phyloP scores from a whole-genome alignment of 1,140 invertebrate species.

The Drosophila grimshawi region DNA sequence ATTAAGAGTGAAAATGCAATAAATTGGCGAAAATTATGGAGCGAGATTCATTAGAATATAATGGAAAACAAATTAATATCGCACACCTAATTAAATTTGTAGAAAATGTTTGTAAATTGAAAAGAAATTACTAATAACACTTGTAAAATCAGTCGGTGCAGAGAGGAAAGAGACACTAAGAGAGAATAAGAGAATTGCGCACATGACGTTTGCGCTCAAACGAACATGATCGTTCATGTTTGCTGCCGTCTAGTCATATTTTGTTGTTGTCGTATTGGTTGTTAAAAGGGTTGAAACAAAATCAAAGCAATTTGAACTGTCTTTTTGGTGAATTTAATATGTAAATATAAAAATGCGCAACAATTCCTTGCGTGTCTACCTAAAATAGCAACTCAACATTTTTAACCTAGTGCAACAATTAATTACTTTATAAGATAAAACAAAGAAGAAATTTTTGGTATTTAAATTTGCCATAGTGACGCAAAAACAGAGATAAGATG shows the following conservation, averaged over 20 bases:
- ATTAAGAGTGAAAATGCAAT: neutral
- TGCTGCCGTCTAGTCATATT: neutral
- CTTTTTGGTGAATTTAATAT: neutral
- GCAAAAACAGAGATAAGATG: neutral
- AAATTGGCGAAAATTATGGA: neutral
- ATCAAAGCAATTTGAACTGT: neutral
- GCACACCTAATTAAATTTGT: neutral
- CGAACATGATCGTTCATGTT: slow-evolving; percentile 53
- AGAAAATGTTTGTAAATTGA: neutral
- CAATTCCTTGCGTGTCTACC: neutral
- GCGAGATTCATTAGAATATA: neutral
- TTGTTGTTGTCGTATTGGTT: neutral
- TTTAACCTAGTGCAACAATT: neutral
- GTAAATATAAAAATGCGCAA: neutral
- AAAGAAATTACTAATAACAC: neutral
- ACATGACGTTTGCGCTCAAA: slow-evolving; percentile 29
- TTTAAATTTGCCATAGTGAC: neutral
- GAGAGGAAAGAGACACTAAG: neutral
- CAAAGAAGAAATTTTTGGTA: neutral
- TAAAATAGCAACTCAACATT: neutral
- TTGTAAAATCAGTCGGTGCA: slow-evolving; percentile 22
- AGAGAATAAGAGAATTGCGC: slow-evolving; percentile 15
- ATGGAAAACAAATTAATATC: slow-evolving; percentile 1
- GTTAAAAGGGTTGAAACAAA: slow-evolving; percentile 5
- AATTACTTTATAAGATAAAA: too few species aligned